A percentile compares a stretch with the other conserved stretches of the same genome.
These are phyloP conservation scores for Naja naja DNA, from an alignment of 2,113 vertebrate species.

Conservation along the genomic window DNA sequence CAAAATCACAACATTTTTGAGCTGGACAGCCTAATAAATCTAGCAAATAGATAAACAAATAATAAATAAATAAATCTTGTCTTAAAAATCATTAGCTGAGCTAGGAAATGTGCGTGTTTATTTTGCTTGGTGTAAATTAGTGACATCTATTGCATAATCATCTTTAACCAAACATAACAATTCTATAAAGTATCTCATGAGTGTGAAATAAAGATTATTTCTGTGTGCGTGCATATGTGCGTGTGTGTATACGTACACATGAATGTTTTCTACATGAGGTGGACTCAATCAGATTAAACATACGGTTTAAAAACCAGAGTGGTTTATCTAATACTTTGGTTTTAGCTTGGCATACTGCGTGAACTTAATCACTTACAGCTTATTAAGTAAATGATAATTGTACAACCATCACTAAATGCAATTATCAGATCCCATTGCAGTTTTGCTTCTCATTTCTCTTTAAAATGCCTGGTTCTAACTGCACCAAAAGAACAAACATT, in stretches of 20 bases:
- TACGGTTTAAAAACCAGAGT: background rate
- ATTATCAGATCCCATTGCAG: background rate
- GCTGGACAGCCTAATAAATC: background rate
- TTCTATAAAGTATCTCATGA: background rate
- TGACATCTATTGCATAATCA: background rate
- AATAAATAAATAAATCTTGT: background rate
- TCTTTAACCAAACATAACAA: background rate
- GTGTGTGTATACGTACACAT: background rate
- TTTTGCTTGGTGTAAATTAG: background rate
- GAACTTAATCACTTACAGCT: background rate
- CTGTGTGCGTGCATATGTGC: accelerated
- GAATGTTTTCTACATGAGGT: background rate
- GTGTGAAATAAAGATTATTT: background rate
- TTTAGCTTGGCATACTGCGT: background rate
- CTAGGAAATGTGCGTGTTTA: background rate
- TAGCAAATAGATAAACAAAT: background rate
- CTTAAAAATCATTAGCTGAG: background rate
- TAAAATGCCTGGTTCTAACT: background rate
- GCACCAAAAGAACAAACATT: background rate
- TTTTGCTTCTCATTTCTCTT: background rate
- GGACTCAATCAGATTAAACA: background rate
- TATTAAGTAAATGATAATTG: background rate
- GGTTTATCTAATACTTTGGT: background rate
- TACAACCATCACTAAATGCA: background rate
- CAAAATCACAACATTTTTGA: background rate